Conservation (phyloP, 2,797 vertebrate species). For the Arrhamphus sclerolepis region DNA sequence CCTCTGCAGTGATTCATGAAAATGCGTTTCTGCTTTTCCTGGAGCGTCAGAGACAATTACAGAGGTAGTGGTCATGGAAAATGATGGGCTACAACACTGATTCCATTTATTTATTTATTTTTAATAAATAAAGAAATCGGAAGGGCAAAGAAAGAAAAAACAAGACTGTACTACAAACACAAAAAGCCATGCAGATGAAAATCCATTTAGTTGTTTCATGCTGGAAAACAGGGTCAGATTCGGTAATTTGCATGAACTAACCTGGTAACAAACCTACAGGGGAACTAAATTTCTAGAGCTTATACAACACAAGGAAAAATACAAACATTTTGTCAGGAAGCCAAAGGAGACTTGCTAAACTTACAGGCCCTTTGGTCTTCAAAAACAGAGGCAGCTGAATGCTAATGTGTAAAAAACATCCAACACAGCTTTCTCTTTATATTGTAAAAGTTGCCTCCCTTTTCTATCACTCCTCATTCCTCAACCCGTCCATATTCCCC, state of each 20-base stretch:
- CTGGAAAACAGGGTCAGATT: background rate
- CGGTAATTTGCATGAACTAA: background rate
- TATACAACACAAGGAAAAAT: conserved; percentile 5
- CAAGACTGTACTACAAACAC: too few relatives aligned
- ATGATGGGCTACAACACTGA: background rate
- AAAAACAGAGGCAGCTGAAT: background rate
- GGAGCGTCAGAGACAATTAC: background rate
- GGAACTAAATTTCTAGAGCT: background rate
- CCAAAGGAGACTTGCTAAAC: conserved; percentile 6
- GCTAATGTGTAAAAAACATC: conserved; percentile 8
- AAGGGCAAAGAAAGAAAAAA: too few relatives aligned
- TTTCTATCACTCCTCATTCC: background rate
- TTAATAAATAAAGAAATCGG: too few relatives aligned
- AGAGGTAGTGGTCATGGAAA: background rate
- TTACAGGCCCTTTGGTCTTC: background rate
- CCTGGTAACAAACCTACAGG: background rate
- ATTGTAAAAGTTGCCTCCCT: conserved; percentile 22
- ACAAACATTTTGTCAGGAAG: conserved; percentile 7
- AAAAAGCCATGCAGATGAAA: background rate
- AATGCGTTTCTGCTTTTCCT: background rate
- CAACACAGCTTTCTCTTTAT: background rate
- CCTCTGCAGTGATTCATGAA: background rate
- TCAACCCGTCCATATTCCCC: conserved; percentile 6
- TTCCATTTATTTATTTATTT: too few relatives aligned
- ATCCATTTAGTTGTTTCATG: background rate